phyloP scores from a whole-genome alignment of 2,888 invertebrate genomes.

The Macrosiphum euphorbiae region DNA sequence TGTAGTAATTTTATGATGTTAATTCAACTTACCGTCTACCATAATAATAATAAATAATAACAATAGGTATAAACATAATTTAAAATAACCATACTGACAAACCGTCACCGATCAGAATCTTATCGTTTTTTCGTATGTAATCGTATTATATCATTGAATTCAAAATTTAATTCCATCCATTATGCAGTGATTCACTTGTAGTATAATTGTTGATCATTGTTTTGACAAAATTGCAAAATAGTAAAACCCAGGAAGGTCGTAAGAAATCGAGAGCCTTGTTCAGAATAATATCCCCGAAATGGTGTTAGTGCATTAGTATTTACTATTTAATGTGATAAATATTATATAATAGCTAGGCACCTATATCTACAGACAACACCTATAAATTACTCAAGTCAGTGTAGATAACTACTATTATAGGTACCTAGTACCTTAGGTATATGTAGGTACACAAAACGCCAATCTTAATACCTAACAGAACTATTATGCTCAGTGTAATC shows the following conservation, averaged over 20 bases:
- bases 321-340: neutral
- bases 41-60: too few species aligned
- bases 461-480: neutral
- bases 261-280: neutral
- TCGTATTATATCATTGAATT: too few species aligned
- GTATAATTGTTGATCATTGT: neutral
- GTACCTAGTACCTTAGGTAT: neutral
- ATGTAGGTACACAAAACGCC: neutral
- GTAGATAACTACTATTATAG: neutral
- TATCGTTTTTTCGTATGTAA: too few species aligned
- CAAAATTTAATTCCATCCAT: too few species aligned
- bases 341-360: neutral
- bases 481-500: neutral
- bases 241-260: neutral
- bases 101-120: too few species aligned
- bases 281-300: neutral
- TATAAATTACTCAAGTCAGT: neutral
- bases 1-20: too few species aligned
- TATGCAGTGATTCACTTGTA: too few species aligned
- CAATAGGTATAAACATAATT: too few species aligned
- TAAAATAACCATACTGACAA: too few species aligned
- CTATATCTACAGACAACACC: neutral
- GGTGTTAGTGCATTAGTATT: neutral
- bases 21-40: too few species aligned
- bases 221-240: neutral